Base-by-base conservation (phyloP, 2,797 vertebrate genomes). In the Cygnus olor region DNA sequence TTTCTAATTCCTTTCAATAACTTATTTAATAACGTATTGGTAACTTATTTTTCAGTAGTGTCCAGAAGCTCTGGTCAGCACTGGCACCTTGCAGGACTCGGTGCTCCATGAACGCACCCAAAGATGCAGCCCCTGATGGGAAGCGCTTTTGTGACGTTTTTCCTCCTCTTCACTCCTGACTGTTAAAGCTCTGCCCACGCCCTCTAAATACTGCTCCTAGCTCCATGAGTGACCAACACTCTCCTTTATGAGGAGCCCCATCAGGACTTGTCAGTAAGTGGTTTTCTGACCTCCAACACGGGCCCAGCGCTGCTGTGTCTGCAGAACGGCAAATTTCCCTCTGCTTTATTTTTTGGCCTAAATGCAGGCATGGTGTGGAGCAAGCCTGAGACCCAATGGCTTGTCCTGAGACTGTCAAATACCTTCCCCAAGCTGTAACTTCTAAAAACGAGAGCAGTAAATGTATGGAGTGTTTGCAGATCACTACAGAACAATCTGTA, bases 21-120 rank as follows among this genome's bases (percentile, higher is more conserved):
- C 77, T 95, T 94, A 73, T 53, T 86, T 1, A 81, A 76, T 90
- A 92, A 61, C 11, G 3, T 73, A 36, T 51, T 51, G 74, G 17
- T 80, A 87, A 93, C 40, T 94, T 80, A 28, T 74, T 87, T 86
- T 91, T 81, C 66, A 66, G 88, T 85, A 93, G 91, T 63, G 42
- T 88, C 66, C 92, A 78, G 88, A 79, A 84, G 82, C 77, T 94
- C 87, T 92, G 18, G 47, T 51, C 22, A 57, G 83, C 83, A 22
- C 80, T 86, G 83, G 83, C 28, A 0, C 88, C 60, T 74, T 57
- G 34, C 91, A 81, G 82, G 91, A 76, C 77, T 51, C 25, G 93
- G 91, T 96, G 92, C 89, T 92, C 70, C 91, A 36, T 77, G 88
- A 92, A 74, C 21, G 47, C 15, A 73, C 51, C 42, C 91, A 83